phyloP scores from a whole-genome alignment of 2,797 vertebrate species.

The Silurus aristotelis region DNA sequence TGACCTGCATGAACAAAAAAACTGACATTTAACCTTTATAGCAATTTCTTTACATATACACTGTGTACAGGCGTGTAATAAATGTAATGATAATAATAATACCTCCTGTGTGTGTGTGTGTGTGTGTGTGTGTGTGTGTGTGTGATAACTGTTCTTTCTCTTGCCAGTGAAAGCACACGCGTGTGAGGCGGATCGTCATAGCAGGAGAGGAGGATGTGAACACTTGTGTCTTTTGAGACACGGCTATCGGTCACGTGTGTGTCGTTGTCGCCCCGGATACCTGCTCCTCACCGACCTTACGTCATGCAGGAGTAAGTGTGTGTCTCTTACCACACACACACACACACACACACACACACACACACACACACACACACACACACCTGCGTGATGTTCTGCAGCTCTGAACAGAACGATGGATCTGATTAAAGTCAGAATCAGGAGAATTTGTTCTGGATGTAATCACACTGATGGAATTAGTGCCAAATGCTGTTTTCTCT shows the following conservation, averaged over 20 bases:
- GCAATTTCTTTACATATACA: neutral
- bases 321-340: neutral
- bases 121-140: neutral
- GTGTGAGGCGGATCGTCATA: slow-evolving; percentile 74
- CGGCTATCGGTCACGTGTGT: slow-evolving; percentile 80
- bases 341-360: slow-evolving; percentile 1
- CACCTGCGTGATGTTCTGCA: slow-evolving; percentile 36
- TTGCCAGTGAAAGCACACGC: slow-evolving; percentile 80
- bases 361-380: neutral
- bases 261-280: slow-evolving; percentile 83
- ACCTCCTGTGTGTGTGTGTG: neutral
- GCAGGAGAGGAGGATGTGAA: slow-evolving; percentile 78
- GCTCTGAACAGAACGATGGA: slow-evolving; percentile 62
- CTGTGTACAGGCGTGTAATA: neutral
- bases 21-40: neutral
- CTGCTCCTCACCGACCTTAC: slow-evolving; percentile 77
- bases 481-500: slow-evolving; percentile 56
- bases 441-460: slow-evolving; percentile 72
- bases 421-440: slow-evolving; percentile 61
- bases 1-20: neutral
- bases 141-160: neutral
- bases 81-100: neutral
- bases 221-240: slow-evolving; percentile 85
- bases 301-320: slow-evolving; percentile 83
- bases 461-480: slow-evolving; percentile 75